Base-by-base conservation (phyloP, 1,140 invertebrate species). In the Kradibia gibbosae region DNA sequence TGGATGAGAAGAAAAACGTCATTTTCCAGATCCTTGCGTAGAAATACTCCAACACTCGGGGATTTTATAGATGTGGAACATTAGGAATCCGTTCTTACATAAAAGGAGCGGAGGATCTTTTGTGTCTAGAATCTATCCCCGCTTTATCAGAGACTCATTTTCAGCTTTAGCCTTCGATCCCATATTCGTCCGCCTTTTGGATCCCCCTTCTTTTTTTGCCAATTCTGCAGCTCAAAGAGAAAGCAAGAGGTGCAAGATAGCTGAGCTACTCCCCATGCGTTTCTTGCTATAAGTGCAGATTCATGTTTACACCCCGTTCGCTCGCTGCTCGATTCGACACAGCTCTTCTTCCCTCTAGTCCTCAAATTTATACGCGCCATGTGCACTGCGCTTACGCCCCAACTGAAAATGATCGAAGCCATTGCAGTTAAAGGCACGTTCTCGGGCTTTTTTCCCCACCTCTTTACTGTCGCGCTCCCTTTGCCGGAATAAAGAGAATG, bases 261-360 rank as follows among this genome's bases (percentile, higher is more conserved):
- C 5, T 45, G 7, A 45, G 42, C 42, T 13, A n/a, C 8, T n/a
- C 17, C 42, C 10, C 62, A 22, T 34, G 42, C 22, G 10, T 31
- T 72, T 31, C 70, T 50, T 72, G 17, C 79, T 73, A 34, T 83
- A 83, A 85, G 84, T 85, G 82, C 84, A 80, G 80, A 85, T 62
- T 82, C 84, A 67, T 85, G 84, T 85, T 85, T 85, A 83, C 84
- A 83, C 50, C 48, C 48, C 62, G 72, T 22, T 34, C 13, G 31
- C 31, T 75, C 5, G 50, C 28, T 48, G 50, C 31, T 76, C 77
- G 34, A 67, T 34, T 67, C 36, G 67, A 55, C 71, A 74, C 53
- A 45, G 62, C 71, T 81, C 67, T 45, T 39, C 28, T 45, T 15
- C 17, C n/a, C 20, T 15, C n/a, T 55, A 55, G 10, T 77, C 55